phyloP scores from a whole-genome alignment of 2,797 vertebrate species.

The Danio jaintianensis region DNA sequence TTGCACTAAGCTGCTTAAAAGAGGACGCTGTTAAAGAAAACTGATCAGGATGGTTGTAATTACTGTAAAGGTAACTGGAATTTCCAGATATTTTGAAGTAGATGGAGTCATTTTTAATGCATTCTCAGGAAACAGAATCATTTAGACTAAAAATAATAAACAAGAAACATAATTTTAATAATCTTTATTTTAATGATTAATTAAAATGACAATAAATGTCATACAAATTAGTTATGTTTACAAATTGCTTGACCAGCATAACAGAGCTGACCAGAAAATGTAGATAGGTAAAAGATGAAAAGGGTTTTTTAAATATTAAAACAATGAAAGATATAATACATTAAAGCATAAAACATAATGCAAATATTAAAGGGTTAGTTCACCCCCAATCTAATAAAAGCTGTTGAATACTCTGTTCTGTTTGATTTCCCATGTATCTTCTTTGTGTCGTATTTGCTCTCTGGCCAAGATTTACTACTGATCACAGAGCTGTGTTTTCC shows the following conservation, averaged over 20 bases:
- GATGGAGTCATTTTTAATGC: background rate
- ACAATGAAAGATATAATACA: too few relatives aligned
- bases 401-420: too few relatives aligned
- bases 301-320: background rate
- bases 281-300: background rate
- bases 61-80: slow-evolving; percentile 21
- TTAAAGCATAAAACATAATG: too few relatives aligned
- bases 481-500: too few relatives aligned
- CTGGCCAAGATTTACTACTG: too few relatives aligned
- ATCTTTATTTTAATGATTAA: background rate
- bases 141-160: slow-evolving; percentile 6
- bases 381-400: too few relatives aligned
- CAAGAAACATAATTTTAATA: background rate
- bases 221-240: too few relatives aligned
- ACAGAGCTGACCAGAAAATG: background rate
- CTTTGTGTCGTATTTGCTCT: too few relatives aligned
- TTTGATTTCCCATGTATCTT: too few relatives aligned
- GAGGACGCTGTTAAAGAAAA: slow-evolving; percentile 11
- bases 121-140: background rate
- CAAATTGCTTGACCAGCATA: background rate
- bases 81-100: background rate
- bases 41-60: slow-evolving; percentile 7
- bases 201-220: background rate
- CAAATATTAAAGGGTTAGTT: too few relatives aligned
- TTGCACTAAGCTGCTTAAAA: slow-evolving; percentile 34